A percentile compares a stretch with the other conserved stretches of the same genome.
Conservation (phyloP, 2,113 vertebrate species). For the Takifugu bimaculatus region DNA sequence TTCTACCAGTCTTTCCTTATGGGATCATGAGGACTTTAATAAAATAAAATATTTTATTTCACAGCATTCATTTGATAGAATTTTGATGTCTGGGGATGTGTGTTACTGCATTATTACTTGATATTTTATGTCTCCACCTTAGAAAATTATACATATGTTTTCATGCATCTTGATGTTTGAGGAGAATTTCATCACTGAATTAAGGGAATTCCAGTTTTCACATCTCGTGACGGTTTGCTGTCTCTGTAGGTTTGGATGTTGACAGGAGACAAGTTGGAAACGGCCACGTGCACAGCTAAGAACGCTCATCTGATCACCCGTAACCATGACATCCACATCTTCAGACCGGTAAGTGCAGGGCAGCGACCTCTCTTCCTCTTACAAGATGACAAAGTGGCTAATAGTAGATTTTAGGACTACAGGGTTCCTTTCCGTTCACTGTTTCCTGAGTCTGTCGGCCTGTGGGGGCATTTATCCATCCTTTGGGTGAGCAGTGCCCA, state of each 20-base stretch:
- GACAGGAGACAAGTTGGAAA: slow-evolving; percentile 96
- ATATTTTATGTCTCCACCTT: too few species aligned
- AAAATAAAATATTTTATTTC: too few species aligned
- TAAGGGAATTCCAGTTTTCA: too few species aligned
- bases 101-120: too few species aligned
- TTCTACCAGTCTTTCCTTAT: too few species aligned
- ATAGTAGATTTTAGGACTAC: slow-evolving; percentile 2
- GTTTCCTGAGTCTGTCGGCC: slow-evolving; percentile 28
- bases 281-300: slow-evolving; percentile 95
- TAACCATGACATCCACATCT: slow-evolving; percentile 92
- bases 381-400: background rate
- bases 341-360: slow-evolving; percentile 82
- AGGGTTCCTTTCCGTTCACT: slow-evolving; percentile 34
- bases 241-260: slow-evolving; percentile 94
- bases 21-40: too few species aligned
- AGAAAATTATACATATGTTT: background rate
- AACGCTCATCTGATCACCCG: slow-evolving; percentile 95
- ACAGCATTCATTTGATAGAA: too few species aligned
- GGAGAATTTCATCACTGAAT: background rate
- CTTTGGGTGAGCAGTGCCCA: slow-evolving; percentile 19
- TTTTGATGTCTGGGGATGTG: too few species aligned
- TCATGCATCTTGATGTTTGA: background rate
- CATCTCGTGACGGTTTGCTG: slow-evolving; percentile 6
- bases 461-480: slow-evolving; percentile 16
- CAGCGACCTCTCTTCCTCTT: background rate